Conservation (phyloP, 2,797 vertebrate species). For the Anniella stebbinsi region DNA sequence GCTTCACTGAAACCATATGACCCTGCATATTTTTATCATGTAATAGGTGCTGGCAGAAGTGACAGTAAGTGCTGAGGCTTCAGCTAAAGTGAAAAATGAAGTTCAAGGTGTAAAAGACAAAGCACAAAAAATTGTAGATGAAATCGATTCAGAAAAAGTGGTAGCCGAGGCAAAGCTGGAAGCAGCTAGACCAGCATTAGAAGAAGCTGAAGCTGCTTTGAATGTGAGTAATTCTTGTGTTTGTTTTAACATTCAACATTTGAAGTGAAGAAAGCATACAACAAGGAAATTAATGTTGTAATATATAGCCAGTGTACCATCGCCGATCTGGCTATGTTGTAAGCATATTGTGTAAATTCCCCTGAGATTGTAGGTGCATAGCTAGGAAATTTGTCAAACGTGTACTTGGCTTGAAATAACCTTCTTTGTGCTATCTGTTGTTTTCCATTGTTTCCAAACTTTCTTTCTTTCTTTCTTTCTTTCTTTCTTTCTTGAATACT, state of each 20-base stretch:
- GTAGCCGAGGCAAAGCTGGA: constrained; percentile 84
- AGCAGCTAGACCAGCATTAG: constrained; percentile 85
- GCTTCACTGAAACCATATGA: neutral
- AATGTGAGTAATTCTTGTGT: constrained; percentile 76
- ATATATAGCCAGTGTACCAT: neutral
- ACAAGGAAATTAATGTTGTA: neutral
- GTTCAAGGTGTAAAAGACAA: constrained; percentile 87
- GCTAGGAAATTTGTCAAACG: neutral
- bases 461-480: neutral
- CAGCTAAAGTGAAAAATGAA: constrained; percentile 85
- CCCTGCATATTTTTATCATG: constrained; percentile 3
- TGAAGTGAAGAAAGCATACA: neutral
- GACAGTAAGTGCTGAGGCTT: constrained; percentile 84
- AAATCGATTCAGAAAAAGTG: constrained; percentile 85
- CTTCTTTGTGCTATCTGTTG: neutral
- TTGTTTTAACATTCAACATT: neutral
- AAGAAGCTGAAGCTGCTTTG: constrained; percentile 85
- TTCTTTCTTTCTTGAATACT: neutral
- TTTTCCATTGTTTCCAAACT: neutral
- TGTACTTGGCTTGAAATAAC: neutral
- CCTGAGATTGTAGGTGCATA: neutral
- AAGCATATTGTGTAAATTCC: neutral
- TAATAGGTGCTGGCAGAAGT: constrained; percentile 88
- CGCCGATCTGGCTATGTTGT: neutral
- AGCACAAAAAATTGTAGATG: constrained; percentile 87